Evolutionary conservation across 2,113 vertebrate genomes (phyloP).

Genomic region (Hylia prasina): DNA sequence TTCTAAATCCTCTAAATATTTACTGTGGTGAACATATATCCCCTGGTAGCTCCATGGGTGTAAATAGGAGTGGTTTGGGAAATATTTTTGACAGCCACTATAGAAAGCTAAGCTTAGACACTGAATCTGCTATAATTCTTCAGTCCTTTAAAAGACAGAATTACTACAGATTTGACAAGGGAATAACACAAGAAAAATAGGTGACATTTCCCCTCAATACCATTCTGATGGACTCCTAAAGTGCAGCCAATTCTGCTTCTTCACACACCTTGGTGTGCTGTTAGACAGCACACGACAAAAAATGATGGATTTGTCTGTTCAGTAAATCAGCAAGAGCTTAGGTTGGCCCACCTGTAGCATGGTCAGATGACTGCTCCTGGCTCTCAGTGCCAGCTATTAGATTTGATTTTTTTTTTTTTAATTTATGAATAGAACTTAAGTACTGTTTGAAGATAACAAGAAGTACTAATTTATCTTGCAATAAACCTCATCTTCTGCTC

Average conservation of each 20-base stretch:
- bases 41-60: neutral
- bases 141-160: neutral
- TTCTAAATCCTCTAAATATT: neutral
- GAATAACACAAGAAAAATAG: constrained; percentile 52
- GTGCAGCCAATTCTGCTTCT: neutral
- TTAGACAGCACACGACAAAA: neutral
- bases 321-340: neutral
- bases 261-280: neutral
- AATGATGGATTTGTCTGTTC: constrained; percentile 33
- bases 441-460: neutral
- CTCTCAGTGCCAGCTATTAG: neutral
- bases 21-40: neutral
- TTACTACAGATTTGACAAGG: constrained; percentile 43
- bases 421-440: neutral
- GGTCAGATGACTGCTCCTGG: neutral
- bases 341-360: neutral
- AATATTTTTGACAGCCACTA: neutral
- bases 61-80: neutral
- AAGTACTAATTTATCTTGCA: neutral
- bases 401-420: neutral
- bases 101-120: neutral
- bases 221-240: neutral
- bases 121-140: constrained; percentile 9
- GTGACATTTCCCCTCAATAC: constrained; percentile 39
- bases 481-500: neutral